Evolutionary conservation across 1,140 invertebrate species (phyloP), one percentile per base, ranked within the genome.

Genomic region (Hetaerina americana): DNA sequence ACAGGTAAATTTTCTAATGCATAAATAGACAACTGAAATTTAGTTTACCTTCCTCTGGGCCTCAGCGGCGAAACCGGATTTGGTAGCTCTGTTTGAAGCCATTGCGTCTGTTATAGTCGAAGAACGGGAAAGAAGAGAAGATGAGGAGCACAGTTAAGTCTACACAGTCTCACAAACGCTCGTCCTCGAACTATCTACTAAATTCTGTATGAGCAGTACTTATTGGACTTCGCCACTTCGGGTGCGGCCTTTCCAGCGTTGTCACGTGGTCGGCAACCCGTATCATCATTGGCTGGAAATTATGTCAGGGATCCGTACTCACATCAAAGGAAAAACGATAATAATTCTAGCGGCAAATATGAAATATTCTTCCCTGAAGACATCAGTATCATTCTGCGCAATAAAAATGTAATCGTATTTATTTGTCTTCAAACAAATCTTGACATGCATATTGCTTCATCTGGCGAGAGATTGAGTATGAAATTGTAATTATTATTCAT

Each of bases 61-160:
- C 80, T 96, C 94, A 31, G 93, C 93, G 73, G 94, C 94, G 83
- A 95, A 94, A 88, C 94, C 94, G 80, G 92, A 94, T 83, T 96
- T 96, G 49, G 93, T 86, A 78, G 94, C 94, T 82, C 94, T 86
- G 85, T 94, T 92, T 80, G 86, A 88, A 75, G 92, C 91, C 92
- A 95, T 95, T 66, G 15, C 74, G 15, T 3, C 22, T 18, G 40
- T 57, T n/a, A n/a, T n/a, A n/a, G n/a, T n/a, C 22, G 15, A 57
- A 57, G 40, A 57, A 57, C 40, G 15, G 40, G 22, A 2, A 57
- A 1, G 40, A 10, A 57, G 40, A 10, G 15, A 57, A 57, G 3
- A 18, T n/a, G 2, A 10, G 22, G 10, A 2, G 40, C 40, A 57
- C 40, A 57, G 15, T 18, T n/a, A 57, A 12, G 40, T 57, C n/a